A percentile compares a stretch with the other conserved stretches of the same genome.
Evolutionary conservation across 2,113 vertebrate species (phyloP).

Genomic region (Microtus ochrogaster): DNA sequence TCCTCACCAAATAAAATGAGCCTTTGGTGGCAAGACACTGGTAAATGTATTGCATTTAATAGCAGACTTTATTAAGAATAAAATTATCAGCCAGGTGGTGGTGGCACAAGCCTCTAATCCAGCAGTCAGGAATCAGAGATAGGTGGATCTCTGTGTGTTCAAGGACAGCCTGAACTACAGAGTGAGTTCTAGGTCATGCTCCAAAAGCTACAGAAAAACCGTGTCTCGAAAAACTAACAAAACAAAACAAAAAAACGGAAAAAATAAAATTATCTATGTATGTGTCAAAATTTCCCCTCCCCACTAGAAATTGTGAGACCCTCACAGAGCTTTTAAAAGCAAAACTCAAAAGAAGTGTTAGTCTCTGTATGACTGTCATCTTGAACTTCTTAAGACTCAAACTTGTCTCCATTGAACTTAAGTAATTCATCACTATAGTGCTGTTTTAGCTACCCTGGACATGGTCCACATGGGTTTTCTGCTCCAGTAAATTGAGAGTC

Average conservation of each 20-base stretch:
- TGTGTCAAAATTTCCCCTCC: background rate
- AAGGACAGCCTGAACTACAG: too few species aligned
- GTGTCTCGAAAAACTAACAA: too few species aligned
- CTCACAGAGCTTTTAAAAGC: too few species aligned
- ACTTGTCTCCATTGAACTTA: background rate
- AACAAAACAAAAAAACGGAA: background rate
- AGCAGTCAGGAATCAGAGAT: too few species aligned
- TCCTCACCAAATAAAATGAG: background rate
- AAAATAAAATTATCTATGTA: background rate
- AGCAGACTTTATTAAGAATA: background rate
- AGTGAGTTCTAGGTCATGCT: too few species aligned
- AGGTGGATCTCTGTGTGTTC: too few species aligned
- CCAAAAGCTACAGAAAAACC: too few species aligned
- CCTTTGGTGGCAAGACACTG: background rate
- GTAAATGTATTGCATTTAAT: background rate
- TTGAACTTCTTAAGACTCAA: background rate
- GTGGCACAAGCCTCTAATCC: too few species aligned
- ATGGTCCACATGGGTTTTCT: background rate
- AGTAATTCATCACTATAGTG: background rate
- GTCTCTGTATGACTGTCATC: background rate
- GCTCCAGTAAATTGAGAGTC: background rate
- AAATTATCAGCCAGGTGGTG: background rate
- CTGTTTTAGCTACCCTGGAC: background rate
- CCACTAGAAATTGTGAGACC: background rate
- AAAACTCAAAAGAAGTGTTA: background rate